Base-by-base conservation (phyloP, 2,113 vertebrate genomes). In the Rhinolophus sinicus region DNA sequence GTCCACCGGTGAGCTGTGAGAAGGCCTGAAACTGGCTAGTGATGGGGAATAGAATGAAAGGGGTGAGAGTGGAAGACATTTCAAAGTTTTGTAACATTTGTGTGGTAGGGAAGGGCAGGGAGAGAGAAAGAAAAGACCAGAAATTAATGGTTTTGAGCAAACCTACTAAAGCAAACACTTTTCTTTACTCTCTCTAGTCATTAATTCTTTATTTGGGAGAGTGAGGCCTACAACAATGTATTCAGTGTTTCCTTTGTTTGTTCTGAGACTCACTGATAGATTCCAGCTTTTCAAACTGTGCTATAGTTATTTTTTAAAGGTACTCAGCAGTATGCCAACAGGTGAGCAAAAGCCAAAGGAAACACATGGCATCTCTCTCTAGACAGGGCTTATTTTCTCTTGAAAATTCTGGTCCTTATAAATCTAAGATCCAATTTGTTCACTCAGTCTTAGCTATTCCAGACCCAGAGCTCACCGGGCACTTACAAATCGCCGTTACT, bases 291-390 rank as follows among this genome's bases (percentile, higher is more conserved):
- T 26, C 33, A 67, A 76, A 58, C 8, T 15, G 30, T 44, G 11
- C 18, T 76, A 6, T 0, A 8, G 40, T 35, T 76, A 15, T 70
- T 22, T 80, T 69, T 65, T 64, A 60, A 40, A 69, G 6, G 40
- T 21, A 13, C 12, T 11, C 64, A 80, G 54, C 54, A 30, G 28
- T 24, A 21, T 18, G 15, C n/a, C 65, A 24, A 52, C 6, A 64
- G 54, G 64, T 50, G 11, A 81, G 56, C 89, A 73, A 92, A 83
- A 30, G 30, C 22, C 65, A 47, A 67, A 67, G 82, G 75, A 64
- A 56, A 65, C 62, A 24, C 40, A 10, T 9, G 40, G 8, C 44
- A 54, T 72, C 38, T 81, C 12, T 81, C 73, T 82, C 81, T 52
- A 44, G 19, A 52, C 22, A 69, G 15, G 35, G 3, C 18, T 65